Evolutionary conservation across 1,140 invertebrate species (phyloP).

Genomic region (Diabrotica virgifera): DNA sequence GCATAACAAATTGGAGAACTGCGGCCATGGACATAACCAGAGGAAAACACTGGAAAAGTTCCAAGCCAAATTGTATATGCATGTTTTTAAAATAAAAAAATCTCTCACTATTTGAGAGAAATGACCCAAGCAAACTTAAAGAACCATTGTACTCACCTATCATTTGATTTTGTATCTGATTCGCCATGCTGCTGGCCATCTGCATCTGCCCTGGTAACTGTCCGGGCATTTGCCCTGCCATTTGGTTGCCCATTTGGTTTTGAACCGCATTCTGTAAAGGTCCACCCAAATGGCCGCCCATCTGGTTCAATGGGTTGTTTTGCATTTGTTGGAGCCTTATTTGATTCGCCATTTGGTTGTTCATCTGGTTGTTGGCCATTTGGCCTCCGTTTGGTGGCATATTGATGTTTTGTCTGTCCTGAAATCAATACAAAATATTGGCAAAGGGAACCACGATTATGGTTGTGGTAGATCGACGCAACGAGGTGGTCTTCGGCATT

Average conservation of each 20-base stretch:
- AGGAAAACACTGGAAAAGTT: too few species aligned
- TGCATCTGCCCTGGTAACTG: conserved; percentile 36
- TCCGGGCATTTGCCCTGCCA: conserved; percentile 42
- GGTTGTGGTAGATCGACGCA: too few species aligned
- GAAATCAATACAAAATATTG: neutral
- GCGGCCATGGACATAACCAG: too few species aligned
- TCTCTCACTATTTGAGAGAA: too few species aligned
- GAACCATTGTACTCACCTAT: conserved; percentile 31
- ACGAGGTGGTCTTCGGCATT: too few species aligned
- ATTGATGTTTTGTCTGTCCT: conserved; percentile 41
- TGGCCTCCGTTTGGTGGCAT: conserved; percentile 43
- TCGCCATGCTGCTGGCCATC: conserved; percentile 49
- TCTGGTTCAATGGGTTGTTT: conserved; percentile 38
- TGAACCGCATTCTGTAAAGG: conserved; percentile 48
- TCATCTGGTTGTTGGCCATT: conserved; percentile 30
- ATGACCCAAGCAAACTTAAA: too few species aligned
- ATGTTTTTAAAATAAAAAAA: too few species aligned
- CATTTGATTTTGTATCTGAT: conserved; percentile 46
- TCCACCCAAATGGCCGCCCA: conserved; percentile 37
- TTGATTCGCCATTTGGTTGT: conserved; percentile 39
- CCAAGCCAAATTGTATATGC: too few species aligned
- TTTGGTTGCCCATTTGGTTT: conserved; percentile 52
- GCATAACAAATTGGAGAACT: too few species aligned
- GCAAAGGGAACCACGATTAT: too few species aligned
- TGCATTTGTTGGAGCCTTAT: conserved; percentile 28